Evolutionary conservation across 2,797 vertebrate genomes (phyloP), one percentile per base, ranked within the genome.

Genomic region (Lepidocolaptes lacrymiger): DNA sequence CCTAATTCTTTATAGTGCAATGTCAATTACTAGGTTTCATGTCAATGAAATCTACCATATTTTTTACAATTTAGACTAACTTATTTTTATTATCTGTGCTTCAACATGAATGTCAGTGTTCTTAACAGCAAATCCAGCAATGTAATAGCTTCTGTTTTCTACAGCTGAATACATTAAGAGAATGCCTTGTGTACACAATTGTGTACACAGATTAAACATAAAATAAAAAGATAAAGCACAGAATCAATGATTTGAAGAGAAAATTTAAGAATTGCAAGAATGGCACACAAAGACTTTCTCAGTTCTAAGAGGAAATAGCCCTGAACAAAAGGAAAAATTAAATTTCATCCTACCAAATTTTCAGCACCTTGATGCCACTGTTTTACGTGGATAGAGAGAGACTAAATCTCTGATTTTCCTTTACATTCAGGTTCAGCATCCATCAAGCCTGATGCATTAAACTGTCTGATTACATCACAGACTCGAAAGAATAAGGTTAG

Each of bases 21-120:
- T 22, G 46, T 7, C 63, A 96, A 18, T 92, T 78, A 89, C 62
- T 59, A 59, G 73, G 8, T 5, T 83, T 93, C 95, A 51, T 77
- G 37, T 56, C 85, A 95, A 46, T 85, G 34, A 91, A 93, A 89
- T 75, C 46, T 56, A 73, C 39, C 58, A 7, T 37, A 18, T 32
- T 11, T 87, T 93, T 96, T 91, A 69, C 17, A 87, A 34, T 85
- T 93, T 68, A 54, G 49, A 95, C 87, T 75, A 66, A 89, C 41
- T 89, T 37, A 10, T n/a, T 91, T 76, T 91, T 67, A 73, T 93
- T 56, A 39, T 69, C 72, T 43, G 83, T n/a, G 21, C 10, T 55
- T 73, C 36, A 66, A 3, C 21, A 49, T 37, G n/a, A 22, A 36
- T 87, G 27, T 69, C 69, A 54, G 62, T 54, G 4, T 72, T 91